A percentile compares a stretch with the other conserved stretches of the same genome.
These are phyloP conservation scores for Cichladusa arquata DNA, from an alignment of 2,113 vertebrate genomes.

Conservation along the genomic window DNA sequence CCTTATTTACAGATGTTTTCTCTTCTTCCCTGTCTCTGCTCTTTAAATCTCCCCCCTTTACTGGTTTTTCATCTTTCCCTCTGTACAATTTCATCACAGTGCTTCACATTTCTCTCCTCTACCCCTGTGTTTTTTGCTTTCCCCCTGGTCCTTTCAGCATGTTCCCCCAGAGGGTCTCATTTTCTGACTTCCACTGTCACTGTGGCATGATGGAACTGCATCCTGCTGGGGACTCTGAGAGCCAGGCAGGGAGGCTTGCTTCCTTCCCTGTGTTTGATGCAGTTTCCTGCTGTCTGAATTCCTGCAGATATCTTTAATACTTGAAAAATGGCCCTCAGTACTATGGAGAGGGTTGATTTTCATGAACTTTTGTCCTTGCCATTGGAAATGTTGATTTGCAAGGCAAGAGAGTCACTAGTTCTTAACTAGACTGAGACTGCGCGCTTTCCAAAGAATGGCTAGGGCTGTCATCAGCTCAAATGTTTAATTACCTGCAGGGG, in stretches of 20 bases:
- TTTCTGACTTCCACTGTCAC: neutral
- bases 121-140: neutral
- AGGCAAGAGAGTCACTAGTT: neutral
- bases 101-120: neutral
- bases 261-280: neutral
- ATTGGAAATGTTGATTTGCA: neutral
- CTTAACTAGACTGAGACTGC: neutral
- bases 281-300: neutral
- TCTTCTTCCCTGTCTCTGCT: neutral
- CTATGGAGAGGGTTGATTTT: neutral
- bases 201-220: fast-evolving
- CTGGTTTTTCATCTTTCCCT: neutral
- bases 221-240: neutral
- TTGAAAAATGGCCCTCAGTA: neutral
- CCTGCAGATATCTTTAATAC: neutral
- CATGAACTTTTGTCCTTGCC: neutral
- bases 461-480: neutral
- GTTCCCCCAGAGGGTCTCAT: neutral
- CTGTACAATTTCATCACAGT: neutral
- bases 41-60: neutral
- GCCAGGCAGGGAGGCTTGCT: neutral
- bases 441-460: neutral
- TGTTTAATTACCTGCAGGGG: neutral
- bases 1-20: neutral
- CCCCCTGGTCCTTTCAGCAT: neutral